Evolutionary conservation across 2,797 vertebrate species (phyloP).

Genomic region (Rhabdomys pumilio): DNA sequence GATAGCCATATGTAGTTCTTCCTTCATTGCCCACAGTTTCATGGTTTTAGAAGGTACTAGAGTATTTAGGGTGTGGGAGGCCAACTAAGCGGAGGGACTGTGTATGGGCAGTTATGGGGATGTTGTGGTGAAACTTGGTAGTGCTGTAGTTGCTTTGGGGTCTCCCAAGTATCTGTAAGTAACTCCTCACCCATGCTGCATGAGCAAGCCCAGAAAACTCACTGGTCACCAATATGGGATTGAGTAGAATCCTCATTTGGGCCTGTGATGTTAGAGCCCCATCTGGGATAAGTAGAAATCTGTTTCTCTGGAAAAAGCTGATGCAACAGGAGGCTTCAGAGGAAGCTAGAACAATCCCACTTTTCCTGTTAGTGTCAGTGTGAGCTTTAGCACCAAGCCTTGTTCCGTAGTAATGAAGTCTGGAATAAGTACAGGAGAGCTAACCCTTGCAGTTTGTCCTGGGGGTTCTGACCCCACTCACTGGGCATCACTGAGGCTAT

Average conservation of each 20-base stretch:
- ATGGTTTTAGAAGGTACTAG: not conserved
- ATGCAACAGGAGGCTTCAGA: not conserved
- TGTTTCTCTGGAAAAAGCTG: not conserved
- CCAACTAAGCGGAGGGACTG: not conserved
- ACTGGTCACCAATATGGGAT: too few species aligned
- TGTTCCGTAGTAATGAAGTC: not conserved
- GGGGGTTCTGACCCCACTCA: not conserved
- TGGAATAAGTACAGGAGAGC: not conserved
- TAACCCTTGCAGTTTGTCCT: not conserved
- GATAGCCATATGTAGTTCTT: not conserved
- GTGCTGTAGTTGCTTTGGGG: not conserved
- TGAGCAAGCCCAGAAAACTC: not conserved
- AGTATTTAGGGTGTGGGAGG: not conserved
- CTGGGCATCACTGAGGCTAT: rapidly evolving
- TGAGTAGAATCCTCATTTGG: not conserved
- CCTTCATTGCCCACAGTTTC: not conserved
- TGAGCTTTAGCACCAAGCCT: not conserved
- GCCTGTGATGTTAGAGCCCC: not conserved
- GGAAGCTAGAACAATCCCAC: rapidly evolving
- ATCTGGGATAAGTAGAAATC: not conserved
- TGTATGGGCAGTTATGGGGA: not conserved
- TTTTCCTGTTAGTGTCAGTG: not conserved
- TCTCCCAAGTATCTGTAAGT: not conserved
- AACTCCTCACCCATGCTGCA: not conserved
- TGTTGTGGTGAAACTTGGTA: not conserved